Evolutionary conservation across 1,140 invertebrate genomes (phyloP), one percentile per base, ranked within the genome.

Genomic region (Leptinotarsa lineolata): DNA sequence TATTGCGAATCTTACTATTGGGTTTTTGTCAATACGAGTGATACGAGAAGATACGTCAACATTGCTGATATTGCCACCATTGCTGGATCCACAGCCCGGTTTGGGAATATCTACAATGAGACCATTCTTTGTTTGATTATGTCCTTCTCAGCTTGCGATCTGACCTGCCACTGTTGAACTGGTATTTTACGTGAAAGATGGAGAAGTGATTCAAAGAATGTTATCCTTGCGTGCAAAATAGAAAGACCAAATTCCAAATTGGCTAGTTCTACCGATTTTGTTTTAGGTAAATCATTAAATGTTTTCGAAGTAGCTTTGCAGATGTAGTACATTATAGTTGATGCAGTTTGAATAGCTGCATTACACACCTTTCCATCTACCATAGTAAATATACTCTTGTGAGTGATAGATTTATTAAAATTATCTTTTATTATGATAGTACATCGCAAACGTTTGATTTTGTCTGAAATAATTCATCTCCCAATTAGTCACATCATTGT

Each of bases 141-240:
- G 6, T 5, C 2, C 24, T 68, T 45, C 13, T 48, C 45, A 13
- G 11, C 6, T 16, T 77, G 65, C 21, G 69, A 74, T 59, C 74
- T 68, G n/a, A 74, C 66, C 71, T 79, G 75, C 13, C 54, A 83
- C 66, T 83, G 81, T 76, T 79, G 78, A 15, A 81, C 61, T 13
- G 70, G 71, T n/a, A 83, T 64, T 74, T 79, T 83, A 70, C 84
- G 83, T 21, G 79, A 72, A 64, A 85, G 22, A 72, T 84, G 81
- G 18, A 85, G 70, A 45, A 84, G 65, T 65, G 65, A 79, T 76
- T 85, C 83, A 76, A 85, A 85, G 70, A 85, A 78, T 48, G 81
- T 45, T 63, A 84, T 85, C 72, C 83, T 72, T 13, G 79, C 78
- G 72, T 85, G 81, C 30, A 85, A 76, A 48, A 79, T 69, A 12